phyloP scores from a whole-genome alignment of 2,888 invertebrate species.

The Sabatieria punctata region DNA sequence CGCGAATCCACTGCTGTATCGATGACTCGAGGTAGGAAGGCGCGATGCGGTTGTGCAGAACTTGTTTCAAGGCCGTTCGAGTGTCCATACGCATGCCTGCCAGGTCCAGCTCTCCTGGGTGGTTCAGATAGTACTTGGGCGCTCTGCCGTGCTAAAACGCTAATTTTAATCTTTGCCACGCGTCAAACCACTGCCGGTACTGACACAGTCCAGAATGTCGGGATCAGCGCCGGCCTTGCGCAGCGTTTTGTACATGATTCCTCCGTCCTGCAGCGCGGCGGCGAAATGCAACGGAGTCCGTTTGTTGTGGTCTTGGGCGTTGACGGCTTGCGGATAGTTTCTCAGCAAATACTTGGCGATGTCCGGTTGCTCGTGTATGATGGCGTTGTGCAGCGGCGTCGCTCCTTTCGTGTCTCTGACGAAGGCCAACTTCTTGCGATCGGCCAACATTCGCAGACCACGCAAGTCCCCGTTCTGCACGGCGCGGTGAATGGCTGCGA shows the following conservation, averaged over 20 bases:
- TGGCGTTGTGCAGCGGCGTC: constrained; percentile 28
- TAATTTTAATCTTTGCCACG: neutral
- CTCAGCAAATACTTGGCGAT: constrained; percentile 52
- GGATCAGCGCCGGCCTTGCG: constrained; percentile 47
- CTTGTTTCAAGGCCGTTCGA: constrained; percentile 23
- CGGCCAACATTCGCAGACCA: constrained; percentile 35
- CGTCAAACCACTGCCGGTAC: too few relatives aligned
- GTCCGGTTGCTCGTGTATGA: constrained; percentile 54
- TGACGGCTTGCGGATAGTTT: constrained; percentile 33
- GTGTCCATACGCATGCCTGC: constrained; percentile 27
- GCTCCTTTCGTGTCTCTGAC: constrained; percentile 30
- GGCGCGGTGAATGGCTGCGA: constrained; percentile 33
- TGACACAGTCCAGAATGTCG: constrained; percentile 42
- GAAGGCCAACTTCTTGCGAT: constrained; percentile 38
- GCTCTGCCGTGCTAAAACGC: constrained; percentile 31
- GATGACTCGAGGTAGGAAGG: constrained; percentile 44
- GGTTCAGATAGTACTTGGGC: constrained; percentile 33
- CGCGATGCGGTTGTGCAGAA: constrained; percentile 29
- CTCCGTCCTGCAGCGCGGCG: constrained; percentile 44
- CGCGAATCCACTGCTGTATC: constrained; percentile 87
- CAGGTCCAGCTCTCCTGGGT: constrained; percentile 31
- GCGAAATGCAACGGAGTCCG: constrained; percentile 52
- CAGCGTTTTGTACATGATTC: constrained; percentile 45
- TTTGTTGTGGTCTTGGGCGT: constrained; percentile 43
- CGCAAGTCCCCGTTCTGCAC: constrained; percentile 37